Conservation (phyloP, 2,113 vertebrate species). For the Zosterops pallidus region DNA sequence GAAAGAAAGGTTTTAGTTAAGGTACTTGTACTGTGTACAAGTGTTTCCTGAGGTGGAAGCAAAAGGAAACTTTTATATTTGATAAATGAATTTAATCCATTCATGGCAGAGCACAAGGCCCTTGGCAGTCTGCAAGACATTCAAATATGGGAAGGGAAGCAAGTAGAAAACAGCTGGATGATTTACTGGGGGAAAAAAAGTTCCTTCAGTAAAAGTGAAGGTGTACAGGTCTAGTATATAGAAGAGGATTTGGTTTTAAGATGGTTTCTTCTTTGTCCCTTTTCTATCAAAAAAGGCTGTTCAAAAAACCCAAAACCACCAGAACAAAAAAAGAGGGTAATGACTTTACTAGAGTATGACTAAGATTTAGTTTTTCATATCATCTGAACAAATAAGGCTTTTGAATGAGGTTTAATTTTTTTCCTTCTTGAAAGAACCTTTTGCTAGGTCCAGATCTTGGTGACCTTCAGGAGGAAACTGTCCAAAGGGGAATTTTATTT, state of each 20-base stretch:
- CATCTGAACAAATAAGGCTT: background rate
- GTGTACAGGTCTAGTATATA: background rate
- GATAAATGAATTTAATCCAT: background rate
- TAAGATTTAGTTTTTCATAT: background rate
- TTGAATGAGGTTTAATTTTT: background rate
- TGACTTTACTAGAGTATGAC: background rate
- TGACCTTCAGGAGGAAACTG: background rate
- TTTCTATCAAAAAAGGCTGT: background rate
- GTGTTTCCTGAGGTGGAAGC: background rate
- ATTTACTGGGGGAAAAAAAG: background rate
- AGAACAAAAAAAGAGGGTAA: background rate
- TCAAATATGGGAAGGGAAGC: background rate
- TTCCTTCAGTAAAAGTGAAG: background rate
- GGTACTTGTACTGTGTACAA: background rate
- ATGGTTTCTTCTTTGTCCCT: background rate
- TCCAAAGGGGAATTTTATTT: background rate
- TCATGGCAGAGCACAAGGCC: background rate
- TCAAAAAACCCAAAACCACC: background rate
- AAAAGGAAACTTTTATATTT: background rate
- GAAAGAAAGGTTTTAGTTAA: background rate
- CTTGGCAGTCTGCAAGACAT: background rate
- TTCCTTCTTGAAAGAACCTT: background rate
- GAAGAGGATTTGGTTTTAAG: background rate
- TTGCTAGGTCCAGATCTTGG: background rate
- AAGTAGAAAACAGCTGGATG: background rate